Percentiles rank a stretch among this genome's conserved stretches.
Conservation (phyloP, 2,888 invertebrate species). For the Cantharis rustica region DNA sequence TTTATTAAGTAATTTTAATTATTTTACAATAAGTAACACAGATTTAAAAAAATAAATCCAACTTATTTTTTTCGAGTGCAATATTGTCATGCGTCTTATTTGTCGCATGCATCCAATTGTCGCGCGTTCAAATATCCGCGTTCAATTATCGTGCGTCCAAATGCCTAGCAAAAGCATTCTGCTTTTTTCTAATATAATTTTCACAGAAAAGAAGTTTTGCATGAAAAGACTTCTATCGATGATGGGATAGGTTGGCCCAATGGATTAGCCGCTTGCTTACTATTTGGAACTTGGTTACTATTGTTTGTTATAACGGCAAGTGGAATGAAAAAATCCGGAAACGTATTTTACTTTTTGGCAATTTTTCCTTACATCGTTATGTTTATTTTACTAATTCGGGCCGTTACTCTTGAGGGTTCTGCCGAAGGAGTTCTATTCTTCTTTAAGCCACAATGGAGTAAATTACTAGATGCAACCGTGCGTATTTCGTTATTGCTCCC, state of each 20-base stretch:
- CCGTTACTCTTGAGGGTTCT: conserved; percentile 71
- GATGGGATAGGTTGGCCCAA: conserved; percentile 62
- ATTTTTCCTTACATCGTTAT: conserved; percentile 83
- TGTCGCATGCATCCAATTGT: too few relatives aligned
- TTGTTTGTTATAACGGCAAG: conserved; percentile 72
- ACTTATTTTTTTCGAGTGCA: too few relatives aligned
- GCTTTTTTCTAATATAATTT: background rate
- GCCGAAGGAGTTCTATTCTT: conserved; percentile 77
- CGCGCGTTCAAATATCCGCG: too few relatives aligned
- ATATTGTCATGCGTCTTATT: too few relatives aligned
- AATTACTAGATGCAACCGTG: conserved; percentile 71
- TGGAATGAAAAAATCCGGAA: conserved; percentile 79
- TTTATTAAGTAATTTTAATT: too few relatives aligned
- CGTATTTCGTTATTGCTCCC: conserved; percentile 38
- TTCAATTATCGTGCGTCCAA: too few relatives aligned
- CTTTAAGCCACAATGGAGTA: conserved; percentile 77
- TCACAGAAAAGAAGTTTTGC: conserved; percentile 59
- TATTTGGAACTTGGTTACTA: conserved; percentile 70
- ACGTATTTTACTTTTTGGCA: conserved; percentile 88
- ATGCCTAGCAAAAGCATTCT: background rate
- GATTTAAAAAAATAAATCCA: too few relatives aligned
- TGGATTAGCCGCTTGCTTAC: conserved; percentile 70
- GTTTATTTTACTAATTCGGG: conserved; percentile 71
- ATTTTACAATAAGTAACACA: too few relatives aligned
- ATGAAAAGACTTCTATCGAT: conserved; percentile 56